A percentile compares a stretch with the other conserved stretches of the same genome.
Conservation (phyloP, 2,888 invertebrate species). For the Allolobophora icterica region DNA sequence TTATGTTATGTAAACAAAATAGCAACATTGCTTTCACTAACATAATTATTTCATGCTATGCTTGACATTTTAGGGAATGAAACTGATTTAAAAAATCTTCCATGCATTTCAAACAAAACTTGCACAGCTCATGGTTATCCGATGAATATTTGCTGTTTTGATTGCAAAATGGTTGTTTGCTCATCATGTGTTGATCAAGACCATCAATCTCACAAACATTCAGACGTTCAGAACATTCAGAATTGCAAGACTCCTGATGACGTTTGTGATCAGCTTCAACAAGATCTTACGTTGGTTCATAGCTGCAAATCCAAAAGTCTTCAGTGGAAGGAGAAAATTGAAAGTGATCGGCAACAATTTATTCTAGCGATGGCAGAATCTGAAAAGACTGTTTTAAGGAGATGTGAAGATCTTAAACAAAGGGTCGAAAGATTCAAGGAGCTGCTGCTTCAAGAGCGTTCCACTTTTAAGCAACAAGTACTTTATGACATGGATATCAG, state of each 20-base stretch:
- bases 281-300: neutral
- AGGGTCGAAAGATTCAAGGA: neutral
- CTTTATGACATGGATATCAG: neutral
- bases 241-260: neutral
- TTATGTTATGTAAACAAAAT: no score
- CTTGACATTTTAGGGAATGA: no score
- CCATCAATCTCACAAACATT: neutral
- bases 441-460: neutral
- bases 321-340: slow-evolving; percentile 4
- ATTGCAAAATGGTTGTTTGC: neutral
- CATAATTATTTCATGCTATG: no score
- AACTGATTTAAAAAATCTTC: neutral
- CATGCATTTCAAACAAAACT: neutral
- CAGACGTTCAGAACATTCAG: slow-evolving; percentile 8
- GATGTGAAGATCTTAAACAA: slow-evolving; percentile 23
- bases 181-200: neutral
- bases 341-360: neutral
- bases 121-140: neutral
- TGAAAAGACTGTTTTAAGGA: neutral
- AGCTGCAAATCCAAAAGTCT: neutral
- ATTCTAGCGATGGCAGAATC: neutral
- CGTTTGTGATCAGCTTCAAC: neutral
- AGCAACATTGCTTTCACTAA: no score
- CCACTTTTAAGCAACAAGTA: neutral
- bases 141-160: neutral